Base-by-base conservation (phyloP, 2,888 invertebrate species). In the Diaprepes abbreviatus region DNA sequence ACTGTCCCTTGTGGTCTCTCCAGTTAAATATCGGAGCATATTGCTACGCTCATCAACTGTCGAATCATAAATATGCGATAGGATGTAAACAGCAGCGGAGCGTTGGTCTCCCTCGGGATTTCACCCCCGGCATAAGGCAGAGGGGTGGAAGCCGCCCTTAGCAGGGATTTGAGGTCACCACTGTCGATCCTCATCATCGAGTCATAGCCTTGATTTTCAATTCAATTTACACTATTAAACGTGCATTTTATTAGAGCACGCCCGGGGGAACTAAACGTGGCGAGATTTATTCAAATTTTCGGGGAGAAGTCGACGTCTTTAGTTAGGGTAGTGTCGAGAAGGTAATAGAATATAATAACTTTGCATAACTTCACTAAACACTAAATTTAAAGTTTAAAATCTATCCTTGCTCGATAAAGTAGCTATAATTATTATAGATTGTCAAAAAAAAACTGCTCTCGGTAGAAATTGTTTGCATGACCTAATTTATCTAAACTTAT, bases 21-120 rank as follows among this genome's bases (percentile, higher is more conserved):
- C 76, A 74, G 78, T 82, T 81, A 83, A 83, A 84, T 79, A 79
- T 83, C 81, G 79, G 74, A 84, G 81, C 84, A 85, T 85, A 84
- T 85, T 84, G 84, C 84, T 83, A 81, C 84, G 84, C 83, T 85
- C 84, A 83, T 84, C 84, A 83, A 84, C 84, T 84, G 84, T 82
- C 84, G 83, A 81, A 83, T 82, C 82, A 85, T 84, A 84, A 85
- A 84, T 84, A 84, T 84, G 83, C 83, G 82, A 84, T 84, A 81
- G 81, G 83, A 83, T 83, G 84, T 84, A 84, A 84, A 84, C 84
- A 84, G 77, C 75, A 77, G 74, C 73, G 73, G 58, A 66, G 58
- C 73, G 73, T 71, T 66, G 73, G 72, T 73, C 66, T 76, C 75
- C 75, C 74, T 73, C 45, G 75, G 74, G 76, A 73, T 69, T 71